Base-by-base conservation (phyloP, 1,140 invertebrate genomes). In the Orius insidiosus region DNA sequence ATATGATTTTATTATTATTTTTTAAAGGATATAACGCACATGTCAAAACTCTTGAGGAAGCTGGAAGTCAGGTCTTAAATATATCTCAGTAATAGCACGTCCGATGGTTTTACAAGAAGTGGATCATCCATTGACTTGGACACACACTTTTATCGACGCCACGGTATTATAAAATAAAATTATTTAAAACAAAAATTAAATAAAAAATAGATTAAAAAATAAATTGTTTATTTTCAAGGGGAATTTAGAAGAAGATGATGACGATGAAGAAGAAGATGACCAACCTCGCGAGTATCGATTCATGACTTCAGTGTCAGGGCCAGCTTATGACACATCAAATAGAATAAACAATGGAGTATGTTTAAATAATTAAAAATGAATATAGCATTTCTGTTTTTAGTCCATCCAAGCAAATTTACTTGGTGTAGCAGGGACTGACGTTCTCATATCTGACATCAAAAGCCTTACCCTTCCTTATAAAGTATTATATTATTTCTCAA, bases 371-470 rank as follows among this genome's bases (percentile, higher is more conserved):
- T 41, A 18, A 24, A 24, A 24, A 24, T 24, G 3, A 24, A 24
- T n/a, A n/a, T n/a, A n/a, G n/a, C n/a, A 24, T 24, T 24, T 24
- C 7, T 24, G 24, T n/a, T 49, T 45, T 16, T 53, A 66, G 54
- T 72, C 70, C 16, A 60, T 62, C 34, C 68, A 69, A n/a, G 80
- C 82, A 0, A 70, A 82, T 55, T 62, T 97, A 14, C 65, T 97
- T 1, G 92, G 93, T 1, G 87, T 96, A 5, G 88, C 85, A 10
- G 90, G 85, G 1, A 92, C 87, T 1, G 90, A 96, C 61, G 78
- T 96, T n/a, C 85, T 86, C 8, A 80, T 96, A 8, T 73, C 81
- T 50, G 85, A 93, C 54, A 83, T 97, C 19, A 72, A 78, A 44
- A 85, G 82, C 63, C 63, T 93, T 24, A 86, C 85, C 0, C 72